Percentiles rank a stretch among this genome's conserved stretches.
Evolutionary conservation across 2,888 invertebrate genomes (phyloP).

Genomic region (Blomia tropicalis): DNA sequence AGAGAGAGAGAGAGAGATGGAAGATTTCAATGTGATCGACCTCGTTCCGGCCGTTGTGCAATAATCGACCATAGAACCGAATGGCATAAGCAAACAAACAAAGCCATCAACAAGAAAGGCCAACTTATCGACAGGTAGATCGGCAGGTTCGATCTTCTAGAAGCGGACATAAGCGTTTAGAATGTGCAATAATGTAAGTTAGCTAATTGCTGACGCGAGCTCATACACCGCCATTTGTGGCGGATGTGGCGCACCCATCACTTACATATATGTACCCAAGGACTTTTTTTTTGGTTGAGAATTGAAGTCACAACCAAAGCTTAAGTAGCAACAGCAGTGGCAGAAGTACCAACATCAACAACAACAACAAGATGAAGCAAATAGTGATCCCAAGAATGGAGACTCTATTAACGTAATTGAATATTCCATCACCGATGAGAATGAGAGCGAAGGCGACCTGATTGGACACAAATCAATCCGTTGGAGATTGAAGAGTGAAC

Average conservation of each 20-base stretch:
- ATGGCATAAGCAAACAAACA: not conserved
- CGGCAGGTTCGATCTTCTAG: not conserved
- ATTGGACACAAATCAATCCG: constrained; percentile 11
- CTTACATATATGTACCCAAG: constrained; percentile 8
- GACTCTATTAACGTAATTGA: constrained; percentile 8
- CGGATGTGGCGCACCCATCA: constrained; percentile 16
- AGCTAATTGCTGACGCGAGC: too few relatives aligned
- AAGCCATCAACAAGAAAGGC: not conserved
- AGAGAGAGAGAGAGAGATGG: too few relatives aligned
- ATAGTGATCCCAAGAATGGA: not conserved
- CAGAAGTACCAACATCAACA: not conserved
- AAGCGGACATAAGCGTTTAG: too few relatives aligned
- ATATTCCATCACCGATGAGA: constrained; percentile 13
- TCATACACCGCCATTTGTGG: too few relatives aligned
- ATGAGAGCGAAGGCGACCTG: not conserved
- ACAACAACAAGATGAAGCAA: not conserved
- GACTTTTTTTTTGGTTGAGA: not conserved
- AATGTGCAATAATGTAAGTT: too few relatives aligned
- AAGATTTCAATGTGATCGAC: not conserved
- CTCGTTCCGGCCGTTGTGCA: not conserved
- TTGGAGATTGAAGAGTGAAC: not conserved
- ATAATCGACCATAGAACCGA: not conserved
- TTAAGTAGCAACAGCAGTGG: not conserved
- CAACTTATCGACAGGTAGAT: not conserved
- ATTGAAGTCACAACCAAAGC: too few relatives aligned